A percentile compares a stretch with the other conserved stretches of the same genome.
phyloP scores from a whole-genome alignment of 2,797 vertebrate genomes.

The Paramormyrops hopkinsi region DNA sequence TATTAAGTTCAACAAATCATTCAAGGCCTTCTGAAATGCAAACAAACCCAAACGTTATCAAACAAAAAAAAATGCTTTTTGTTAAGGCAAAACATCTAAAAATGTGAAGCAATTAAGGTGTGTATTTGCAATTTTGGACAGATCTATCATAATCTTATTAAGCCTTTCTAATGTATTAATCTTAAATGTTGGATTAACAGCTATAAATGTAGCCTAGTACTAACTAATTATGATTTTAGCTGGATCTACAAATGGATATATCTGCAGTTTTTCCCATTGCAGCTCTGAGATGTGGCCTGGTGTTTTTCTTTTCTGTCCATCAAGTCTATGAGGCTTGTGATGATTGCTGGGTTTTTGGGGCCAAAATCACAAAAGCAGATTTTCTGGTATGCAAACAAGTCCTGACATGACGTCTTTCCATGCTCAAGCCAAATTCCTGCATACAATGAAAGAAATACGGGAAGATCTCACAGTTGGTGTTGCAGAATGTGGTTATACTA shows the following conservation, averaged over 20 bases:
- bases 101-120: not conserved
- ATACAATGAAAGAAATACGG: not conserved
- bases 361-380: not conserved
- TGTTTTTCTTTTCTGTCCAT: not conserved
- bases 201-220: not conserved
- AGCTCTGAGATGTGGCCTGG: not conserved
- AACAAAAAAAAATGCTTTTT: not conserved
- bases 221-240: not conserved
- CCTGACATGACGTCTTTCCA: not conserved
- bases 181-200: not conserved
- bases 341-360: not conserved
- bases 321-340: not conserved
- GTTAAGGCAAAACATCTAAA: not conserved
- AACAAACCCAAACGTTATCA: not conserved
- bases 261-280: not conserved
- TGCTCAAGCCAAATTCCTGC: not conserved
- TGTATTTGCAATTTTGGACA: not conserved
- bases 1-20: not conserved
- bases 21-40: not conserved
- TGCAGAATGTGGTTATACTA: not conserved
- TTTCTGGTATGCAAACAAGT: not conserved
- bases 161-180: not conserved
- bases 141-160: not conserved
- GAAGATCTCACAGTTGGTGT: not conserved
- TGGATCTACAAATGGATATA: not conserved